A percentile compares a stretch with the other conserved stretches of the same genome.
These are phyloP conservation scores for Phalanger gymnotis DNA, from an alignment of 2,797 vertebrate species.

Conservation along the genomic window DNA sequence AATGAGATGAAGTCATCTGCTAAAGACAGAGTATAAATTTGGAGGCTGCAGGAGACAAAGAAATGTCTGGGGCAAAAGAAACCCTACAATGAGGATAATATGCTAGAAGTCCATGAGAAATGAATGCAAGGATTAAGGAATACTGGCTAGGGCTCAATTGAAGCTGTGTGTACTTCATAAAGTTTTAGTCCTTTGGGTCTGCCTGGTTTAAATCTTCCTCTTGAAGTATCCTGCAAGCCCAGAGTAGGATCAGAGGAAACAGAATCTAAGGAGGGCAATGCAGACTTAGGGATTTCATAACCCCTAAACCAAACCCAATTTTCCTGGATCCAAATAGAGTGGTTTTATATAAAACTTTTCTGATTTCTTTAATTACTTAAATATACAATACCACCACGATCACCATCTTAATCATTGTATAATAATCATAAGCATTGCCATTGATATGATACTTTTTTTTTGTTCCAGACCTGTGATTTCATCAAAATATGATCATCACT, in stretches of 20 bases:
- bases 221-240: neutral
- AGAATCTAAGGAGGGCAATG: neutral
- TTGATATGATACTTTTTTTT: neutral
- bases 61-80: neutral
- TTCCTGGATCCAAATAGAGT: neutral
- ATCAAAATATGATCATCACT: neutral
- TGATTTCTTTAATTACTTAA: slow-evolving; percentile 7
- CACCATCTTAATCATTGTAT: neutral
- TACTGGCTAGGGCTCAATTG: neutral
- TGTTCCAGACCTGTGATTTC: neutral
- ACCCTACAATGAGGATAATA: neutral
- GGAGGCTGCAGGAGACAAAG: neutral
- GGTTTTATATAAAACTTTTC: neutral
- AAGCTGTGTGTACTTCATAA: neutral
- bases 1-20: neutral
- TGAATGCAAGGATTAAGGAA: neutral
- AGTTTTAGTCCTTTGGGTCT: neutral
- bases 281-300: neutral
- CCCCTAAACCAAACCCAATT: neutral
- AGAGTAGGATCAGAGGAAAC: neutral
- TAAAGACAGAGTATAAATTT: neutral
- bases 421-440: neutral
- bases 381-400: neutral
- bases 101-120: neutral
- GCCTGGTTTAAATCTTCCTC: neutral